Percentiles rank a stretch among this genome's conserved stretches.
phyloP scores from a whole-genome alignment of 1,140 invertebrate species.

The Pachyrhynchus sulphureomaculatus region DNA sequence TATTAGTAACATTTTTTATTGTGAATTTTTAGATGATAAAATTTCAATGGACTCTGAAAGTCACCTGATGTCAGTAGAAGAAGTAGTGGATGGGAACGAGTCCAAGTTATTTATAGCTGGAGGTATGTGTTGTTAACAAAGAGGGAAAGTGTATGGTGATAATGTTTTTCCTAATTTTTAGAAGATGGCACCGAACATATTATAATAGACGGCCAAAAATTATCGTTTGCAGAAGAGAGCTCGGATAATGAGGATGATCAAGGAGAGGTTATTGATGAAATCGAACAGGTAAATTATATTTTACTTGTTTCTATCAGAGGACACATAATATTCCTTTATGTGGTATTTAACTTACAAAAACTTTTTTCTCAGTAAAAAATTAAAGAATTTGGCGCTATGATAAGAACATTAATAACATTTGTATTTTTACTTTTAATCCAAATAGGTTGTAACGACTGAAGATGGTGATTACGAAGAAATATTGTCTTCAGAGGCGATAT shows the following conservation, averaged over 20 bases:
- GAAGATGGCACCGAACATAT: conserved; percentile 56
- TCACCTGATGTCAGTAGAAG: conserved; percentile 6
- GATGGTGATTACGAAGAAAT: conserved; percentile 48
- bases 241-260: conserved; percentile 40
- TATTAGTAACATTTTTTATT: too few relatives aligned
- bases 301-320: too few relatives aligned
- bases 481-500: conserved; percentile 45
- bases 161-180: conserved; percentile 20
- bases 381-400: too few relatives aligned
- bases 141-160: too few relatives aligned
- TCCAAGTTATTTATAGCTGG: conserved; percentile 58
- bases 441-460: conserved; percentile 38
- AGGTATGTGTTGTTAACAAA: conserved; percentile 50
- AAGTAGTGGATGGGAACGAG: conserved; percentile 48
- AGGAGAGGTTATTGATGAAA: conserved; percentile 31
- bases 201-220: conserved; percentile 56
- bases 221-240: conserved; percentile 41
- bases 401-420: too few relatives aligned
- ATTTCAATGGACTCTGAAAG: conserved; percentile 10
- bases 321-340: too few relatives aligned
- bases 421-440: too few relatives aligned
- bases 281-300: conserved; percentile 30
- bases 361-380: too few relatives aligned
- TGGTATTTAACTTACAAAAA: too few relatives aligned
- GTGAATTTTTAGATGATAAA: conserved; percentile 25